Evolutionary conservation across 2,888 invertebrate genomes (phyloP).

Genomic region (Hermodice carunculata): DNA sequence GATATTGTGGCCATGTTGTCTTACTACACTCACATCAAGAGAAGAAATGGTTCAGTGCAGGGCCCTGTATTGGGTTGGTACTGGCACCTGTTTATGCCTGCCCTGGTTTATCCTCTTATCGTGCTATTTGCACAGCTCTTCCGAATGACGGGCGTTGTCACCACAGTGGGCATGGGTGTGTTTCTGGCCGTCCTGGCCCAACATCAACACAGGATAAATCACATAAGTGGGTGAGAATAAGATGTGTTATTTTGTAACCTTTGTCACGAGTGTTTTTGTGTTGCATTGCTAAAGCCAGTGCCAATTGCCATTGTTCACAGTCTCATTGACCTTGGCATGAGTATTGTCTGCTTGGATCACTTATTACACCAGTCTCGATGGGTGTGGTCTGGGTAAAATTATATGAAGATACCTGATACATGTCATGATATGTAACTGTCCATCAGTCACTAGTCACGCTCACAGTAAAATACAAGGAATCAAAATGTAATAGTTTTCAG

Average conservation of each 20-base stretch:
- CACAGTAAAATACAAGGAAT: too few species aligned
- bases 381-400: too few species aligned
- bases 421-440: too few species aligned
- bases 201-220: slow-evolving; percentile 53
- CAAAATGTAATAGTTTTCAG: too few species aligned
- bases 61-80: slow-evolving; percentile 57
- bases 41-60: background rate
- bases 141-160: slow-evolving; percentile 39
- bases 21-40: slow-evolving; percentile 1
- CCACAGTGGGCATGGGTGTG: slow-evolving; percentile 40
- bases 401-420: too few species aligned
- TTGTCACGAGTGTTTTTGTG: too few species aligned
- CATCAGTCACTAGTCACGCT: too few species aligned
- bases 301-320: too few species aligned
- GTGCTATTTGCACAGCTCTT: background rate
- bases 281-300: too few species aligned
- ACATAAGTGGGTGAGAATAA: slow-evolving; percentile 55
- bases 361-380: too few species aligned
- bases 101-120: slow-evolving; percentile 25
- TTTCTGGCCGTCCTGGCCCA: slow-evolving; percentile 38
- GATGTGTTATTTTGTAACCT: background rate
- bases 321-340: too few species aligned
- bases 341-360: too few species aligned
- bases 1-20: slow-evolving; percentile 13
- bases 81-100: slow-evolving; percentile 51